Conservation (phyloP, 1,140 invertebrate genomes). For the Musca vetustissima region DNA sequence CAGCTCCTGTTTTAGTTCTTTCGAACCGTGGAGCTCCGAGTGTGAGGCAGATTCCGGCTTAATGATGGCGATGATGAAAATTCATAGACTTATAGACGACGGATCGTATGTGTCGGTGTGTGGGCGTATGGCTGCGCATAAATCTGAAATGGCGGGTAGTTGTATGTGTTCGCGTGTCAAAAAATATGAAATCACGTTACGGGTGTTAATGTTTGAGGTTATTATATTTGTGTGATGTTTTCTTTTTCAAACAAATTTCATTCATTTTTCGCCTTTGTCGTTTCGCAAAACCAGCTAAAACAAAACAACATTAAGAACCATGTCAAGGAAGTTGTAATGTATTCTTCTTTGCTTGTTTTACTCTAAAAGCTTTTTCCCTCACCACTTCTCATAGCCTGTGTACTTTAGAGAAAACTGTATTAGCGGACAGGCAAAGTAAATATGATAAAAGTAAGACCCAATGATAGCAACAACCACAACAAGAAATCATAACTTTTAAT, state of each 20-base stretch:
- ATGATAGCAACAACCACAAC: not conserved
- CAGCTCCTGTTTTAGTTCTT: no score
- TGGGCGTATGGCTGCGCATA: no score
- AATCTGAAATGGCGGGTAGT: not conserved
- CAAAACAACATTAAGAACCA: no score
- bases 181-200: slow-evolving; percentile 22
- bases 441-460: not conserved
- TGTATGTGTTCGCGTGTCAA: slow-evolving; percentile 8
- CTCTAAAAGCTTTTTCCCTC: slow-evolving; percentile 13
- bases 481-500: slow-evolving; percentile 6
- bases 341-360: slow-evolving; percentile 1
- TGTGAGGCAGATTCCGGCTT: no score
- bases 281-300: no score
- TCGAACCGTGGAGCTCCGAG: no score
- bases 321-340: not conserved
- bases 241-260: not conserved
- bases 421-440: not conserved
- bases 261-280: slow-evolving; percentile 3
- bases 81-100: no score
- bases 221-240: slow-evolving; percentile 17
- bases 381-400: not conserved
- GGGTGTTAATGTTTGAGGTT: slow-evolving; percentile 21
- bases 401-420: not conserved
- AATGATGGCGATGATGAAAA: slow-evolving; percentile 8
- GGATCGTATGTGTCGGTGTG: no score